Conservation (phyloP, 2,113 vertebrate genomes). For the Gavialis gangeticus region DNA sequence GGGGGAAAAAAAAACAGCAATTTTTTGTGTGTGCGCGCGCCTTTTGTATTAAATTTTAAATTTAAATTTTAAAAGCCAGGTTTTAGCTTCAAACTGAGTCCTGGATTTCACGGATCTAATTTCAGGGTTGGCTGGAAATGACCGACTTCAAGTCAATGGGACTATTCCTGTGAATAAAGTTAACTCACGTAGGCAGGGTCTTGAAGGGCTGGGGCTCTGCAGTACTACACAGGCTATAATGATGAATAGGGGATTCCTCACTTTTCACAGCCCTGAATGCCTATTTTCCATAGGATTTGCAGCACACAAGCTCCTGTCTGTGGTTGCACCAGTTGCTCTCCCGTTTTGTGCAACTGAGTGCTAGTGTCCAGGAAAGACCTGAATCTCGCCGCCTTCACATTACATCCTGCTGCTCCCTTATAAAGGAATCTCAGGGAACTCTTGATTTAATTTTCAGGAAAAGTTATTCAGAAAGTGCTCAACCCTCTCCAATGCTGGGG, state of each 20-base stretch:
- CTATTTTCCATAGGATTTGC: background rate
- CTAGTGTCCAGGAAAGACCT: background rate
- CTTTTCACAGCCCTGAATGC: background rate
- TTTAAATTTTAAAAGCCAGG: background rate
- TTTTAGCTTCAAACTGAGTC: background rate
- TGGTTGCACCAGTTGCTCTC: background rate
- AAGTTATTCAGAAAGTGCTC: too few relatives aligned
- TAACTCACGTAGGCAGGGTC: background rate
- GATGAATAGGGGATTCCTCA: background rate
- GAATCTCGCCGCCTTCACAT: background rate
- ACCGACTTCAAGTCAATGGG: background rate
- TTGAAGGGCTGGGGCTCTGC: background rate
- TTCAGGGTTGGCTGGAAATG: background rate
- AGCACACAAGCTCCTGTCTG: background rate
- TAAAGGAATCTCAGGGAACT: background rate
- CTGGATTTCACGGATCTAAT: background rate
- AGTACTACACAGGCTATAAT: background rate
- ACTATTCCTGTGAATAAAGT: background rate
- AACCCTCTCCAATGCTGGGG: background rate
- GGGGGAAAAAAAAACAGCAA: background rate
- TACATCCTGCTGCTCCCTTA: background rate
- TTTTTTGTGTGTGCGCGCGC: constrained; percentile 2
- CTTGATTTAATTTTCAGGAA: background rate
- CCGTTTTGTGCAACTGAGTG: background rate
- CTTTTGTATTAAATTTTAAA: constrained; percentile 9